Percentiles rank a stretch among this genome's conserved stretches.
These are phyloP conservation scores for Argopecten irradians DNA, from an alignment of 1,140 invertebrate genomes.

Conservation along the genomic window DNA sequence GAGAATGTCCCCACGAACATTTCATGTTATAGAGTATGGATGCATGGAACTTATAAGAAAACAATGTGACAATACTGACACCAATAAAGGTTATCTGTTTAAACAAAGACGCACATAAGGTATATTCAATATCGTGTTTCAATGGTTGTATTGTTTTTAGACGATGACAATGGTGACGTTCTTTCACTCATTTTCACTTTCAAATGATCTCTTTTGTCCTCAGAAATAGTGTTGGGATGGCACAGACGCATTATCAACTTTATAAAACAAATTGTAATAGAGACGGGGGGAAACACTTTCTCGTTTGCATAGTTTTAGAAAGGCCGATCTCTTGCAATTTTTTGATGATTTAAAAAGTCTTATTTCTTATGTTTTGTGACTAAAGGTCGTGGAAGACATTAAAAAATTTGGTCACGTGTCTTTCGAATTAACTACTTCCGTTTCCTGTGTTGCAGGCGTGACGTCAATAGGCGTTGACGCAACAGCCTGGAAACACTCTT, in stretches of 20 bases:
- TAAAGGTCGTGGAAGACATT: background rate
- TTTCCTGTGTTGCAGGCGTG: background rate
- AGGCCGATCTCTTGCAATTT: background rate
- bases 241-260: background rate
- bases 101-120: background rate
- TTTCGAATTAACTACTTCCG: background rate
- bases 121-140: background rate
- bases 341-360: background rate
- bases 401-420: background rate
- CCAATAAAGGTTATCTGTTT: background rate
- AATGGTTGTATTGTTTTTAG: background rate
- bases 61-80: background rate
- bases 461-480: background rate
- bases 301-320: background rate
- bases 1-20: no score
- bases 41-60: no score
- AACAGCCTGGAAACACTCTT: slow-evolving; percentile 36
- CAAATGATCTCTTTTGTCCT: background rate
- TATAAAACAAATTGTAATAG: background rate
- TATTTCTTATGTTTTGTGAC: background rate
- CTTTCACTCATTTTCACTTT: background rate
- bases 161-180: background rate
- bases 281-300: background rate
- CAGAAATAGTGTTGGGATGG: background rate
- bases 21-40: no score